Conservation (phyloP, 2,113 vertebrate species). For the Mus pahari region DNA sequence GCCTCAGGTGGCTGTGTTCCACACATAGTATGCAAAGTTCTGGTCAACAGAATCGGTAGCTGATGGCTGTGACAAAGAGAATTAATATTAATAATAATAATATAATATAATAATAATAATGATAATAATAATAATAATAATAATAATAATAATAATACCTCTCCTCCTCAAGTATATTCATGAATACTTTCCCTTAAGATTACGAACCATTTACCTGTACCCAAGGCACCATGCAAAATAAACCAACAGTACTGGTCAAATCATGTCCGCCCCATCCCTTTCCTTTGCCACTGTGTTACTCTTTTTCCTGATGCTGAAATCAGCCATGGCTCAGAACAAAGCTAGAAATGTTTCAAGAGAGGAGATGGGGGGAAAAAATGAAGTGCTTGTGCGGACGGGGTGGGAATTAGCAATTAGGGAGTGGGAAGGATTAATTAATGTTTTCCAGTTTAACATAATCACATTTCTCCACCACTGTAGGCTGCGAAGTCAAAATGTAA, state of each 20-base stretch:
- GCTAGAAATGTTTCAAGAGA: neutral
- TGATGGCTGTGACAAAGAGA: neutral
- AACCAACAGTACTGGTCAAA: neutral
- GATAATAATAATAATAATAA: neutral
- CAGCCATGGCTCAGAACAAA: neutral
- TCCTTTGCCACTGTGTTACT: neutral
- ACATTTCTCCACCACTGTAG: neutral
- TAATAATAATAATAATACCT: neutral
- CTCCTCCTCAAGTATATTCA: neutral
- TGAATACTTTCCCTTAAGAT: neutral
- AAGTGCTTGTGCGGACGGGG: neutral
- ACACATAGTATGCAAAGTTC: neutral
- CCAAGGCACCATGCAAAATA: neutral
- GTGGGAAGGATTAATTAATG: slow-evolving; percentile 37
- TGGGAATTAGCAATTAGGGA: neutral
- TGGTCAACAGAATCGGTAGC: neutral
- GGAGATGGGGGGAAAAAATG: neutral
- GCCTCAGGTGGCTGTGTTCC: neutral
- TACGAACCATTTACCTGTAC: neutral
- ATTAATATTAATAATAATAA: neutral
- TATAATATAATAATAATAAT: neutral
- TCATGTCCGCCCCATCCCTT: neutral
- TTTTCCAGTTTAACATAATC: slow-evolving; percentile 7
- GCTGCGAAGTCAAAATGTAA: slow-evolving; percentile 46
- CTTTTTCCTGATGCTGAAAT: neutral